Evolutionary conservation across 2,797 vertebrate species (phyloP).

Genomic region (Sylvia borin): DNA sequence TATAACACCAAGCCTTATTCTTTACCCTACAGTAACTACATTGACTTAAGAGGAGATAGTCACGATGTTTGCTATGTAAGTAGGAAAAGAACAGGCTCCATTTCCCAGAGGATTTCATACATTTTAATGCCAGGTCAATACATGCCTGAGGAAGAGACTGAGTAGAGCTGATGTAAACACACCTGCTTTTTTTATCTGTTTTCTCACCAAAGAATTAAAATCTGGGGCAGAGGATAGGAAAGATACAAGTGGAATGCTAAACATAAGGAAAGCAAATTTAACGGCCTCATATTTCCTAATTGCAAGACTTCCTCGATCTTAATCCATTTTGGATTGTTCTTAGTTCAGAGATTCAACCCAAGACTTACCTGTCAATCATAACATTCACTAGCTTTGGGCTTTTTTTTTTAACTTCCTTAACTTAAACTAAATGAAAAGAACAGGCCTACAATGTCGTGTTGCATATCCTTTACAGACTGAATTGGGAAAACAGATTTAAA

Average conservation of each 20-base stretch:
- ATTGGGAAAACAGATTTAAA: slow-evolving; percentile 14
- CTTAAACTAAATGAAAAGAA: slow-evolving; percentile 33
- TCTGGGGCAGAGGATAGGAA: slow-evolving; percentile 28
- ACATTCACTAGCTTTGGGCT: not conserved
- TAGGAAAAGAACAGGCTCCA: not conserved
- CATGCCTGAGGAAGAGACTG: not conserved
- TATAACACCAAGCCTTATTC: not conserved
- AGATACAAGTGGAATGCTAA: slow-evolving; percentile 35
- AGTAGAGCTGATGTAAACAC: not conserved
- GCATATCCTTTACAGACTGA: not conserved
- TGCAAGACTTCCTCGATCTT: not conserved
- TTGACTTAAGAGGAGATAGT: not conserved
- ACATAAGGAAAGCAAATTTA: slow-evolving; percentile 47
- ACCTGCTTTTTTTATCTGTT: slow-evolving; percentile 16
- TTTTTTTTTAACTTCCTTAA: not conserved
- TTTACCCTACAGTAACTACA: not conserved
- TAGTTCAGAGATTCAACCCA: not conserved
- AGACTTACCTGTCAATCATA: slow-evolving; percentile 17
- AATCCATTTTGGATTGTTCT: not conserved
- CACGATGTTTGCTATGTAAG: not conserved
- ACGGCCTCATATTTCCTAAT: not conserved
- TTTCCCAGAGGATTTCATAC: not conserved
- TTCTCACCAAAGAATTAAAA: slow-evolving; percentile 27
- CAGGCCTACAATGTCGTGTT: not conserved
- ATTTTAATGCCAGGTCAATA: not conserved